These are phyloP conservation scores for Neopipo cinnamomea DNA, from an alignment of 2,113 vertebrate genomes.

Conservation along the genomic window DNA sequence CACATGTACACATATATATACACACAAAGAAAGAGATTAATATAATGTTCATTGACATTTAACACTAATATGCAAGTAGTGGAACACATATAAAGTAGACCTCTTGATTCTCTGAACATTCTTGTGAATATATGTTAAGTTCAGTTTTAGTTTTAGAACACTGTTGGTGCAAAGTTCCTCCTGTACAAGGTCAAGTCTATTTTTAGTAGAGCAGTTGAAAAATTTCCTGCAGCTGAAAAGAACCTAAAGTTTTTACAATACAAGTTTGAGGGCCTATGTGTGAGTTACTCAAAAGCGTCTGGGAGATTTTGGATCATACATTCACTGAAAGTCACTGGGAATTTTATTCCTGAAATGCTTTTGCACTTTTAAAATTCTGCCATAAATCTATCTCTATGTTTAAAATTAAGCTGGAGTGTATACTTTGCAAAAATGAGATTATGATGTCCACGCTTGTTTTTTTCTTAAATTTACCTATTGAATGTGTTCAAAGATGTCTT, in stretches of 20 bases:
- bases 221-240: constrained; percentile 9
- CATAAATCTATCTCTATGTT: neutral
- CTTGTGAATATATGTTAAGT: neutral
- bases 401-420: neutral
- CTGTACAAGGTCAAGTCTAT: neutral
- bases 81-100: neutral
- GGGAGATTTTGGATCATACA: neutral
- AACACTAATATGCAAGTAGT: neutral
- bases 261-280: neutral
- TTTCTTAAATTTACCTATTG: neutral
- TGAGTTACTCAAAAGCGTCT: neutral
- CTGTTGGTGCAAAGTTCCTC: neutral
- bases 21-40: neutral
- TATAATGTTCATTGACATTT: neutral
- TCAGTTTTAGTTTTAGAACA: neutral
- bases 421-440: neutral
- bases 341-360: neutral
- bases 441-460: neutral
- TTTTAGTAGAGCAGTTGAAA: constrained; percentile 7
- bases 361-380: neutral
- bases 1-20: neutral
- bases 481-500: neutral
- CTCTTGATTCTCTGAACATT: neutral
- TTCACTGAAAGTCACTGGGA: neutral
- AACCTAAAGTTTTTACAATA: neutral